These are phyloP conservation scores for Trachythela sp. DNA, from an alignment of 64 coral and sea anemone species.

Conservation along the genomic window DNA sequence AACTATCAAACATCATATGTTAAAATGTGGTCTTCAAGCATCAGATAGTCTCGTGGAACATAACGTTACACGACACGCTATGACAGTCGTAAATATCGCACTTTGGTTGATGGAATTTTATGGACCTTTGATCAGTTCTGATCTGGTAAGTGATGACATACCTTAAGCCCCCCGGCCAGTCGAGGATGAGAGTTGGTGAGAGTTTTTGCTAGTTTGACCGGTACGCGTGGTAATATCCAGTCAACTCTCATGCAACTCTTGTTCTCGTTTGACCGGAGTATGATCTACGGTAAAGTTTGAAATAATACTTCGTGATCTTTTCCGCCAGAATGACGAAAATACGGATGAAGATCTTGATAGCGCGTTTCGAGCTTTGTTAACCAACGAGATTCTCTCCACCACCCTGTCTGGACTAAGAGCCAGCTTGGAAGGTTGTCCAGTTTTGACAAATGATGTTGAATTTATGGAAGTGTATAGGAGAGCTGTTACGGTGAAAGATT, in stretches of 20 bases:
- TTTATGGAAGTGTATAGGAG: not conserved
- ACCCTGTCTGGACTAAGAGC: not conserved
- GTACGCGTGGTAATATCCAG: too few species aligned
- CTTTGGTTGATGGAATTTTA: slow-evolving; percentile 59
- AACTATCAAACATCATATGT: not conserved
- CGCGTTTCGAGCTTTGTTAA: not conserved
- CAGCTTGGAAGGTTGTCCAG: not conserved
- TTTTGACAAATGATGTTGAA: not conserved
- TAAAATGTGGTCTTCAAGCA: not conserved
- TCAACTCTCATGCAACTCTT: too few species aligned
- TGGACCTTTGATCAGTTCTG: slow-evolving; percentile 53
- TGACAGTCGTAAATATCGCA: slow-evolving; percentile 62
- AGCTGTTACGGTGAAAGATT: not conserved
- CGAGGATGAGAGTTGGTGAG: too few species aligned
- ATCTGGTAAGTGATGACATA: slow-evolving; percentile 50
- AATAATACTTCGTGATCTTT: not conserved
- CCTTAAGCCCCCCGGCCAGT: not conserved
- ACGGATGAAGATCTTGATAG: not conserved
- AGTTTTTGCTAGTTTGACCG: too few species aligned
- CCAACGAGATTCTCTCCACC: not conserved
- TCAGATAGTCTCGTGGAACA: not conserved
- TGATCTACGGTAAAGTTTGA: not conserved
- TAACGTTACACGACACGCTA: slow-evolving; percentile 39
- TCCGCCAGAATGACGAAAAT: not conserved
- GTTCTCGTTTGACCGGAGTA: slow-evolving; percentile 30